Evolutionary conservation across 2,888 invertebrate species (phyloP).

Genomic region (Megaustenia siamemsis): DNA sequence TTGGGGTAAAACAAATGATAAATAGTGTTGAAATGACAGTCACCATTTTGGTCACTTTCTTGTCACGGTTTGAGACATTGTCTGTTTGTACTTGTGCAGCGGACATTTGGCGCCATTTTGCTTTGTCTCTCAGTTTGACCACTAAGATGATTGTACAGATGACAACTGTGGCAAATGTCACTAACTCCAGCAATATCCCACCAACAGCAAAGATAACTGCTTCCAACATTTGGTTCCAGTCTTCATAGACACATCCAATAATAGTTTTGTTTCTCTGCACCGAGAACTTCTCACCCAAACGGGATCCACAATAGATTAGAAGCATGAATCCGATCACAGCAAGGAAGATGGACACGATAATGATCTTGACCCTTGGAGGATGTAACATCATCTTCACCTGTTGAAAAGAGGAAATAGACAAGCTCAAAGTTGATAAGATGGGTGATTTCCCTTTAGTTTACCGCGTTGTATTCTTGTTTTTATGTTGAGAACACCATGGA

Average conservation of each 20-base stretch:
- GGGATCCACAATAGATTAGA: background rate
- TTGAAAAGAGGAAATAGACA: background rate
- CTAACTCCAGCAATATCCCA: background rate
- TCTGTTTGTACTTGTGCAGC: background rate
- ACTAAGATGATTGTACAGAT: background rate
- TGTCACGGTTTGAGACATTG: background rate
- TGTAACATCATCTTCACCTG: background rate
- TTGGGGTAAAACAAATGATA: background rate
- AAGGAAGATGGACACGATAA: background rate
- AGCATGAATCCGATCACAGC: background rate
- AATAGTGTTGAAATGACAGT: background rate
- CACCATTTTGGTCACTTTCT: conserved; percentile 12
- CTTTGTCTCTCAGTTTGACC: background rate
- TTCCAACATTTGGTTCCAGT: background rate
- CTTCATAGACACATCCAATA: background rate
- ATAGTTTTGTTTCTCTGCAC: background rate
- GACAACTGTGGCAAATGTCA: background rate
- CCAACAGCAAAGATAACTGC: background rate
- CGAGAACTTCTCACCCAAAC: background rate
- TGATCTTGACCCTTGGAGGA: background rate
- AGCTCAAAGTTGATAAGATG: no score
- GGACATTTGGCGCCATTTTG: background rate
- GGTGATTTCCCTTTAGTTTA: no score
- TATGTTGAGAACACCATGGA: no score
- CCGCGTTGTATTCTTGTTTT: no score